Evolutionary conservation across 2,797 vertebrate genomes (phyloP), one percentile per base, ranked within the genome.

Genomic region (Artibeus jamaicensis): DNA sequence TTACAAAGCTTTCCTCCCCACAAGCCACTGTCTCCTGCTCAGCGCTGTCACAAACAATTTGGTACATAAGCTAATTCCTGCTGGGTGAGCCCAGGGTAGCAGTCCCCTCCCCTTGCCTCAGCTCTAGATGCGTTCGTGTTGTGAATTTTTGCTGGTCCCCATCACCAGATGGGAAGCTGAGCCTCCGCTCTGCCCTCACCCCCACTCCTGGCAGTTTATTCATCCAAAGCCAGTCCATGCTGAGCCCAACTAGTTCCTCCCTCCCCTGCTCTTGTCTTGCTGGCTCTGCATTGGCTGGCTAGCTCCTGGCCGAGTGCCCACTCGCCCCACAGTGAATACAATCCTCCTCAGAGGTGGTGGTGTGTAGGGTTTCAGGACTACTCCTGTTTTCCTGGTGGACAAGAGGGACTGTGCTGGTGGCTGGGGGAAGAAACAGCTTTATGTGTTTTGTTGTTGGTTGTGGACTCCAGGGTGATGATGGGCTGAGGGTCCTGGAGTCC

Each of bases 1-100:
- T 96, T 96, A 91, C 94, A 97, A 97, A 94, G 68, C 84, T 82
- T 94, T 91, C 57, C 86, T 96, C 82, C 74, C 96, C 83, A 90
- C 93, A 48, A 89, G 95, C 86, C 87, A 34, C 5, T 59, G 86
- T 97, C 90, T 97, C 96, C 59, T 34, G 34, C 78, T 93, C 39
- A 2, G 37, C 8, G 71, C 85, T 73, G 26, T 95, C 22, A 37
- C 95, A 97, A 98, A 97, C 57, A 93, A 98, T 91, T n/a, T 48
- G 95, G 93, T 62, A 82, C 1, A 19, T 90, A 92, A 96, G 11
- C 55, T 97, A 96, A 97, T 79, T 1, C 4, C 88, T 6, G 39
- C 59, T 6, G 84, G 88, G 50, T 19, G 39, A 93, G 86, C 90
- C 86, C 78, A 24, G 82, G 2, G 84, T 62, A 68, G 67, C 77